Evolutionary conservation across 2,888 invertebrate genomes (phyloP).

Genomic region (Mamestra brassicae): DNA sequence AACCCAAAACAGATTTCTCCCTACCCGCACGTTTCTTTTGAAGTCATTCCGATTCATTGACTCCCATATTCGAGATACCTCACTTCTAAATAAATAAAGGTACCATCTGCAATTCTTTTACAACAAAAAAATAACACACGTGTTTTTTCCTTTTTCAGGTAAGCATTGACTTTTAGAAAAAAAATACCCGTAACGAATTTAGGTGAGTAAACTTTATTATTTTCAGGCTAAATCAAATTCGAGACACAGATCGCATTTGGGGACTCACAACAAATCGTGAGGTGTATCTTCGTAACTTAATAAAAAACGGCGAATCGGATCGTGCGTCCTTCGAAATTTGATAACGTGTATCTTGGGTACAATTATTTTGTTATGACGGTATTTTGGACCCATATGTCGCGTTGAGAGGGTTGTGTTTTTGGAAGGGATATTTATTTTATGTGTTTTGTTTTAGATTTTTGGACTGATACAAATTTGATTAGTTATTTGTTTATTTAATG

Average conservation of each 20-base stretch:
- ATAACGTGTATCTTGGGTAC: slow-evolving; percentile 63
- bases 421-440: slow-evolving; percentile 16
- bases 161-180: slow-evolving; percentile 55
- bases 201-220: slow-evolving; percentile 65
- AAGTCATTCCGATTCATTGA: slow-evolving; percentile 49
- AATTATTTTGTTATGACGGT: slow-evolving; percentile 65
- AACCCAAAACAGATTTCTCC: background rate
- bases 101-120: background rate
- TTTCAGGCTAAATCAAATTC: slow-evolving; percentile 56
- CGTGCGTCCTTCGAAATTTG: slow-evolving; percentile 58
- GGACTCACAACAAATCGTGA: slow-evolving; percentile 59
- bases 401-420: slow-evolving; percentile 53
- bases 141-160: slow-evolving; percentile 58
- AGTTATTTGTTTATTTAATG: background rate
- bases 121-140: slow-evolving; percentile 25
- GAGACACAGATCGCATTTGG: slow-evolving; percentile 52
- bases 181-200: slow-evolving; percentile 55
- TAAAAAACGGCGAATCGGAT: slow-evolving; percentile 56
- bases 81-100: slow-evolving; percentile 24
- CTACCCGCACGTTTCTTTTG: slow-evolving; percentile 21
- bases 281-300: slow-evolving; percentile 61
- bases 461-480: slow-evolving; percentile 17
- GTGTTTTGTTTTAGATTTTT: background rate
- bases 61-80: slow-evolving; percentile 9
- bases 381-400: slow-evolving; percentile 52